A percentile compares a stretch with the other conserved stretches of the same genome.
Evolutionary conservation across 2,888 invertebrate species (phyloP).

Genomic region (Euzophera pinguis): DNA sequence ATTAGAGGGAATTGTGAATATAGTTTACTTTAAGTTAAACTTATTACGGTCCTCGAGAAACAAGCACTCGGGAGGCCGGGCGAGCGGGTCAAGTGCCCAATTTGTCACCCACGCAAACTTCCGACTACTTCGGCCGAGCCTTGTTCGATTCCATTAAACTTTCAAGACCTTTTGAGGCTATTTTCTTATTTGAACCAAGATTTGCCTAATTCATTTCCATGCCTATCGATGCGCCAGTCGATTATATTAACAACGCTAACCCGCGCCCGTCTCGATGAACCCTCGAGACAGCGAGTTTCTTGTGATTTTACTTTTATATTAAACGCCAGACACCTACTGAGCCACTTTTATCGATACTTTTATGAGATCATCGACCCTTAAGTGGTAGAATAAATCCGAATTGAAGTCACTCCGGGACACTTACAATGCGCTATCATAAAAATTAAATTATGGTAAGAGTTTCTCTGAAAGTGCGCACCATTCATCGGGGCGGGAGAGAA

Average conservation of each 20-base stretch:
- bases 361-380: slow-evolving; percentile 31
- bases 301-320: slow-evolving; percentile 4
- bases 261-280: neutral
- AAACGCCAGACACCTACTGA: neutral
- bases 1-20: slow-evolving; percentile 75
- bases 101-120: slow-evolving; percentile 79
- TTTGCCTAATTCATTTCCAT: slow-evolving; percentile 70
- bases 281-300: neutral
- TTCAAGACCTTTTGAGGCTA: slow-evolving; percentile 77
- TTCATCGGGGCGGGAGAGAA: slow-evolving; percentile 42
- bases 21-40: slow-evolving; percentile 80
- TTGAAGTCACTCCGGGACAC: slow-evolving; percentile 61
- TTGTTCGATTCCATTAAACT: slow-evolving; percentile 80
- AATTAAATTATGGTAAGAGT: slow-evolving; percentile 76
- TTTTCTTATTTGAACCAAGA: slow-evolving; percentile 74
- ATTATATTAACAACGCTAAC: slow-evolving; percentile 11
- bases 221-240: slow-evolving; percentile 28
- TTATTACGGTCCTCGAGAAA: slow-evolving; percentile 77
- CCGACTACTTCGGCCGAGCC: slow-evolving; percentile 63
- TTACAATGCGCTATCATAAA: slow-evolving; percentile 77
- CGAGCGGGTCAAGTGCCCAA: slow-evolving; percentile 78
- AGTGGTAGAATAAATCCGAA: slow-evolving; percentile 51
- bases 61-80: slow-evolving; percentile 68
- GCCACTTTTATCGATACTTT: slow-evolving; percentile 9
- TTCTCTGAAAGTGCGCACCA: slow-evolving; percentile 72